These are phyloP conservation scores for Conopomorpha cramerella DNA, from an alignment of 1,140 invertebrate genomes.

Conservation along the genomic window DNA sequence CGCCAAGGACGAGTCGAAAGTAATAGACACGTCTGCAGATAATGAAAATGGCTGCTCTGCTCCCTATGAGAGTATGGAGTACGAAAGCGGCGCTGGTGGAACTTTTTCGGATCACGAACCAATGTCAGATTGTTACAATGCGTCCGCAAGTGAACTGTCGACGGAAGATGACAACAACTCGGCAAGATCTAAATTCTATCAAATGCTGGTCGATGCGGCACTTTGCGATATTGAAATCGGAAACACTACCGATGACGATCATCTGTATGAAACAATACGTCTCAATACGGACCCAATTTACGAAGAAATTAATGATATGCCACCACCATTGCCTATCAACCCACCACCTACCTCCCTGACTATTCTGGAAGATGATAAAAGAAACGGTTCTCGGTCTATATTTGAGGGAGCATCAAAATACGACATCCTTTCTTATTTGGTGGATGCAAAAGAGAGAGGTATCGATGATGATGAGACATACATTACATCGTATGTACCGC, in stretches of 20 bases:
- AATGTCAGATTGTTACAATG: slow-evolving; percentile 71
- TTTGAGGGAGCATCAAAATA: slow-evolving; percentile 87
- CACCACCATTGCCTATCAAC: slow-evolving; percentile 74
- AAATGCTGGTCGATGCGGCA: slow-evolving; percentile 68
- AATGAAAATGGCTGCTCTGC: slow-evolving; percentile 52
- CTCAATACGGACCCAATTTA: slow-evolving; percentile 82
- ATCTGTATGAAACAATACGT: slow-evolving; percentile 80
- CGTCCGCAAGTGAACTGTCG: slow-evolving; percentile 64
- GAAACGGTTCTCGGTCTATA: slow-evolving; percentile 69
- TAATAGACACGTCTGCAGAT: slow-evolving; percentile 15
- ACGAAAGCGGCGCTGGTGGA: slow-evolving; percentile 54
- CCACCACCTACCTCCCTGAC: slow-evolving; percentile 67
- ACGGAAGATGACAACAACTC: slow-evolving; percentile 64
- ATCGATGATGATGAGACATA: slow-evolving; percentile 66
- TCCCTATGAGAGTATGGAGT: slow-evolving; percentile 64
- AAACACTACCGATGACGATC: slow-evolving; percentile 64
- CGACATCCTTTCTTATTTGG: slow-evolving; percentile 85
- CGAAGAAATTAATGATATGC: slow-evolving; percentile 82
- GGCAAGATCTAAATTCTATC: slow-evolving; percentile 70
- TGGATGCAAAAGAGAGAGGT: slow-evolving; percentile 80
- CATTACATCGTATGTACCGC: slow-evolving; percentile 60
- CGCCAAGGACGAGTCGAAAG: slow-evolving; percentile 14
- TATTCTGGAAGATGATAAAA: slow-evolving; percentile 66
- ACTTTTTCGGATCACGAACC: slow-evolving; percentile 56
- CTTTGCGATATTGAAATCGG: slow-evolving; percentile 66